Evolutionary conservation across 1,140 invertebrate genomes (phyloP), one percentile per base, ranked within the genome.

Genomic region (Bacillus rossius): DNA sequence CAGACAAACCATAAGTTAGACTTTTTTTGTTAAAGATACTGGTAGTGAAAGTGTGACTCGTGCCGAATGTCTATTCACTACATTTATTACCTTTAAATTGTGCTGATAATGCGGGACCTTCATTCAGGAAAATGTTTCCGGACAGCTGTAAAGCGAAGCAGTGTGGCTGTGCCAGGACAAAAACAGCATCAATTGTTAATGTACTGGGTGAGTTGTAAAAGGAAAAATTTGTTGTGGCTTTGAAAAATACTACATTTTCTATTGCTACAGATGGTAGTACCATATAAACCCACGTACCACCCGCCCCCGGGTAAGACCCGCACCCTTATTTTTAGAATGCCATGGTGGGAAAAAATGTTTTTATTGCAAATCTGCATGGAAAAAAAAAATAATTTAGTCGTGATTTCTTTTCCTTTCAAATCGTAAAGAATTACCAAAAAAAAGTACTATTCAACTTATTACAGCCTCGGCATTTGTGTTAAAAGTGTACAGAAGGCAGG

Each of bases 61-160:
- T 25, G 43, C 43, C 5, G 43, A 45, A 45, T 45, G 43, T 45
- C 23, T 45, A n/a, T 45, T 45, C 43, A 25, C 43, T 20, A 20
- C 43, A 20, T 45, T 45, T 13, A 45, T 45, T 13, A 45, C 43
- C 4, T n/a, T 20, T 45, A 5, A 25, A 19, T 5, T 20, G 17
- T 13, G 13, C 43, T 5, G 43, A 45, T 45, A 5, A 45, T 45
- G 43, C 23, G 23, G 43, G 43, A 25, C 43, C 43, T 3, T 45
- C n/a, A 25, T 45, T 45, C 8, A 45, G 43, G n/a, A 45, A 45
- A 45, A 45, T 45, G 43, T 45, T 45, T 45, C 43, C 43, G 4
- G 23, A 45, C 17, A 20, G 43, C 23, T 7, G 23, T 8, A 45
- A 7, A 45, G 43, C 43, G 23, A 45, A 45, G 43, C 17, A 25